Conservation (phyloP, 1,140 invertebrate species). For the Drosophila sp. region DNA sequence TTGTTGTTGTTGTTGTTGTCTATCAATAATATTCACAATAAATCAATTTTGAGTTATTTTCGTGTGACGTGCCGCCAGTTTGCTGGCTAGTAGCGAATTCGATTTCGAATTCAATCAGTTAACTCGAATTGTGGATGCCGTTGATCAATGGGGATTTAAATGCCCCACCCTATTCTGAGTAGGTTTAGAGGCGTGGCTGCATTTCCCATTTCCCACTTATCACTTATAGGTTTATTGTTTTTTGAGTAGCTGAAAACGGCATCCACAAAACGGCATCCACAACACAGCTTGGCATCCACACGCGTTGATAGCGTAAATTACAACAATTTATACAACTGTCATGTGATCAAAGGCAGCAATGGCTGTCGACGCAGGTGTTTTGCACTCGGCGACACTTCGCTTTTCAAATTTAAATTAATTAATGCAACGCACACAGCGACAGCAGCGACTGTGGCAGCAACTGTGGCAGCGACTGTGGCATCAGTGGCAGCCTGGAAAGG, state of each 20-base stretch:
- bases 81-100: slow-evolving; percentile 15
- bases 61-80: slow-evolving; percentile 62
- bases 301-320: slow-evolving; percentile 69
- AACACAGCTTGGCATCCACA: neutral
- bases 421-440: slow-evolving; percentile 63
- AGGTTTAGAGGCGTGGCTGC: slow-evolving; percentile 19
- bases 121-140: slow-evolving; percentile 30
- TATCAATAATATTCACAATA: slow-evolving; percentile 75
- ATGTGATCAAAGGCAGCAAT: slow-evolving; percentile 73
- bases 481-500: slow-evolving; percentile 42
- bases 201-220: slow-evolving; percentile 18
- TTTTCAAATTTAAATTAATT: slow-evolving; percentile 80
- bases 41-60: slow-evolving; percentile 82
- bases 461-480: slow-evolving; percentile 23
- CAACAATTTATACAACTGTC: slow-evolving; percentile 81
- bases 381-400: slow-evolving; percentile 78
- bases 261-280: neutral
- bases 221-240: too few species aligned
- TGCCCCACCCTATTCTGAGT: slow-evolving; percentile 2
- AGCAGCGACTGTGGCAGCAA: slow-evolving; percentile 37
- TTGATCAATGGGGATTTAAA: neutral
- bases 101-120: slow-evolving; percentile 61
- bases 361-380: slow-evolving; percentile 80
- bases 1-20: slow-evolving; percentile 54
- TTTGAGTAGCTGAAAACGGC: too few species aligned